Base-by-base conservation (phyloP, 2,888 invertebrate genomes). In the Mimachlamys varia region DNA sequence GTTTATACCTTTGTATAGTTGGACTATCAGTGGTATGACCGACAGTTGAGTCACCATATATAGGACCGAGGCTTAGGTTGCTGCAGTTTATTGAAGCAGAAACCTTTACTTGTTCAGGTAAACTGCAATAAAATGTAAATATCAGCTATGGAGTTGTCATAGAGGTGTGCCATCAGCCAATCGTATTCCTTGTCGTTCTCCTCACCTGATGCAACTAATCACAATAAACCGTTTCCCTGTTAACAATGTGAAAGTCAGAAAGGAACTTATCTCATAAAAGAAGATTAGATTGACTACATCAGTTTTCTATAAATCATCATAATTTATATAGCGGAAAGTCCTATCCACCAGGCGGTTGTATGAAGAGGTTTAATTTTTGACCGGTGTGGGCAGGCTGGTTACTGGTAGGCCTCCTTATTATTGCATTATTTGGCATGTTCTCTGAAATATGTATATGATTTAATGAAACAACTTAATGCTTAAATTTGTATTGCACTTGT, bases 81-180 rank as follows among this genome's bases (percentile, higher is more conserved):
- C 76, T 76, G 76, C 33, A 76, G 76, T 33, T 33, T 76, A 76
- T 76, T 76, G 76, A 76, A 76, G 33, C 76, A 76, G 22, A 62
- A 22, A 76, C 12, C 33, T 76, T 76, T 76, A 76, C 22, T 76
- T 76, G 76, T 76, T 76, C 33, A 76, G 76, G 33, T 76, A 33
- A 76, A 76, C 33, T 76, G 22, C 33, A 76, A 76, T 76, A 76
- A 76, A 33, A 76, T 76, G 76, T 76, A 76, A 76, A 76, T 76
- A 76, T 33, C 76, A 76, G 33, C 33, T 15, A 76, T 76, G 27
- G 76, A 5, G 76, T 76, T 76, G 76, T 76, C 76, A 76, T 76
- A 76, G 76, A 76, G 33, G 27, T 76, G 76, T 76, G 27, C 2
- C 27, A 12, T 76, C 17, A 33, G 33, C 76, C 76, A 76, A 76